Conservation (phyloP, 2,113 vertebrate genomes). For the Amphilophus citrinellus region DNA sequence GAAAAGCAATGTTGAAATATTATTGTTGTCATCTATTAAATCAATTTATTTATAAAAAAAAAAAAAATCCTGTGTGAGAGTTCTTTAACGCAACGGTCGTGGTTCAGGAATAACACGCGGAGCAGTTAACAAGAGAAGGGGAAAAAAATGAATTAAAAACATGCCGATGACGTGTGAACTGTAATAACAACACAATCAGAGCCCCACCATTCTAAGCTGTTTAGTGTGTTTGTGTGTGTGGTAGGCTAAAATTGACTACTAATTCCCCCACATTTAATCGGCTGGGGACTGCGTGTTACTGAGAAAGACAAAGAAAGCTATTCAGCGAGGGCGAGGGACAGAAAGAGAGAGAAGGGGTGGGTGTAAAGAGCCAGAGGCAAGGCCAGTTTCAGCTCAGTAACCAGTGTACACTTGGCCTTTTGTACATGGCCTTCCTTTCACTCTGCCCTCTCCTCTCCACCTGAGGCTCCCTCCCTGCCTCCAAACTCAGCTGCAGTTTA, state of each 20-base stretch:
- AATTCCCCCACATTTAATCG: conserved; percentile 85
- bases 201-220: conserved; percentile 74
- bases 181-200: conserved; percentile 76
- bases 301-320: conserved; percentile 81
- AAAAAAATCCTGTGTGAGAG: conserved; percentile 11
- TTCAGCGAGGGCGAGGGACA: conserved; percentile 73
- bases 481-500: conserved; percentile 48
- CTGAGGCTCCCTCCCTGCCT: conserved; percentile 59
- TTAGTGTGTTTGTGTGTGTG: conserved; percentile 79
- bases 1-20: conserved; percentile 78
- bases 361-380: conserved; percentile 73
- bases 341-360: conserved; percentile 66
- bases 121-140: conserved; percentile 13
- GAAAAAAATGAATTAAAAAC: conserved; percentile 48
- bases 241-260: conserved; percentile 83
- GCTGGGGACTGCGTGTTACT: conserved; percentile 82
- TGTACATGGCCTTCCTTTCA: conserved; percentile 67
- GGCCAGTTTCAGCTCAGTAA: conserved; percentile 74
- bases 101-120: neutral
- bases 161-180: conserved; percentile 71
- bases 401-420: conserved; percentile 72
- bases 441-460: conserved; percentile 59
- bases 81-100: conserved; percentile 28
- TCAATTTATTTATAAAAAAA: conserved; percentile 80
- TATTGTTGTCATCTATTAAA: conserved; percentile 82